Evolutionary conservation across 2,888 invertebrate species (phyloP), one percentile per base, ranked within the genome.

Genomic region (Pedicia rivosa): DNA sequence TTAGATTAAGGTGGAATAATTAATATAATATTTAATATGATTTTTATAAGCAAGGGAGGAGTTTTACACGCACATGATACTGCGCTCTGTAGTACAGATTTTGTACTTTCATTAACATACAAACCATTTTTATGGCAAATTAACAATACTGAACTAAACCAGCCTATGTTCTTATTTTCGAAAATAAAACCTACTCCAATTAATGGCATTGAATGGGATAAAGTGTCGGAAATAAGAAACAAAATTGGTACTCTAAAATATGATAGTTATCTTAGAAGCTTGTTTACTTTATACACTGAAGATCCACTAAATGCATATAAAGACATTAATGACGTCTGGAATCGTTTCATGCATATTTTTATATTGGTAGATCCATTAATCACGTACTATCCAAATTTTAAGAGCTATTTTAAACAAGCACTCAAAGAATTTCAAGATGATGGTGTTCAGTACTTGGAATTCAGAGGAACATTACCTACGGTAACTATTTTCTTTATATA

Each of bases 41-140:
- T n/a, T n/a, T n/a, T n/a, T n/a, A n/a, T n/a, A n/a, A n/a, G n/a
- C n/a, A 86, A 86, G 59, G 86, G 80, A 4, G 76, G 68, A 0
- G 70, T 72, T 0, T 54, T 82, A 10, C 83, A 82, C 51, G 64
- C 72, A 0, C 82, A 82, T 49, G 71, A 78, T 43, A 70, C 72
- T 40, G 74, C 74, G 0, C 57, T 76, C 1, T 64, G 70, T 15
- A 72, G 72, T 5, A 62, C 69, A 0, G 71, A 76, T 42, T 78
- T 67, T 44, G 47, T 79, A 1, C 50, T 78, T 27, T 67, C 74
- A 28, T 48, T 80, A 19, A 78, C 78, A 0, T 74, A 74, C 44
- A 62, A 64, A 41, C 66, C 70, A 0, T 48, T 74, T 50, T 55
- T 80, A 2, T 74, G 72, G 46, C 62, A 67, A 2, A 73, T 40